These are phyloP conservation scores for Protosalanx chinensis DNA, from an alignment of 2,797 vertebrate genomes.

Conservation along the genomic window DNA sequence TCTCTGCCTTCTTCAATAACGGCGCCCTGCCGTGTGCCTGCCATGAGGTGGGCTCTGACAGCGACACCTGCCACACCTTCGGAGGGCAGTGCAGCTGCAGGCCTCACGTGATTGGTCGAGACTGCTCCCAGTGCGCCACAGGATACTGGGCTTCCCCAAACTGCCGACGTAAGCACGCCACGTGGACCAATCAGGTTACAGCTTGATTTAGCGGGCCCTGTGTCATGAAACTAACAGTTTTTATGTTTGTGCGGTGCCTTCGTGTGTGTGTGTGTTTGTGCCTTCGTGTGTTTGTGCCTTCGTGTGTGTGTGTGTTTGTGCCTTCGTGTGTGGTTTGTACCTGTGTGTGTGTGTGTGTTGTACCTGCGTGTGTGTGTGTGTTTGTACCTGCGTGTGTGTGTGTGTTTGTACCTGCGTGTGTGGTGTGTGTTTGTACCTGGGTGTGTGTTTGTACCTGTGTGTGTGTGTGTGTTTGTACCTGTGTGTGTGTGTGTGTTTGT, in stretches of 20 bases:
- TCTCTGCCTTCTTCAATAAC: constrained; percentile 93
- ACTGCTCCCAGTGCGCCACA: constrained; percentile 90
- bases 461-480: too few relatives aligned
- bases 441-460: neutral
- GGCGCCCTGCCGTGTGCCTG: constrained; percentile 86
- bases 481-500: too few relatives aligned
- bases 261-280: neutral
- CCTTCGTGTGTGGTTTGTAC: neutral
- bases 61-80: constrained; percentile 80
- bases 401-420: neutral
- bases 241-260: neutral
- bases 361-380: neutral
- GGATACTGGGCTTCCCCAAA: constrained; percentile 94
- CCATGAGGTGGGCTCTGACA: constrained; percentile 82
- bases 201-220: neutral
- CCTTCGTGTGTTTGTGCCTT: neutral
- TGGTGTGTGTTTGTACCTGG: neutral
- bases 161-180: constrained; percentile 85
- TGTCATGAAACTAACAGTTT: neutral
- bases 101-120: constrained; percentile 86
- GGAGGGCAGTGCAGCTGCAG: constrained; percentile 89
- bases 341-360: neutral
- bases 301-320: too few relatives aligned
- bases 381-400: neutral
- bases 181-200: neutral